phyloP scores from a whole-genome alignment of 2,113 vertebrate genomes.

The Clarias batrachus region DNA sequence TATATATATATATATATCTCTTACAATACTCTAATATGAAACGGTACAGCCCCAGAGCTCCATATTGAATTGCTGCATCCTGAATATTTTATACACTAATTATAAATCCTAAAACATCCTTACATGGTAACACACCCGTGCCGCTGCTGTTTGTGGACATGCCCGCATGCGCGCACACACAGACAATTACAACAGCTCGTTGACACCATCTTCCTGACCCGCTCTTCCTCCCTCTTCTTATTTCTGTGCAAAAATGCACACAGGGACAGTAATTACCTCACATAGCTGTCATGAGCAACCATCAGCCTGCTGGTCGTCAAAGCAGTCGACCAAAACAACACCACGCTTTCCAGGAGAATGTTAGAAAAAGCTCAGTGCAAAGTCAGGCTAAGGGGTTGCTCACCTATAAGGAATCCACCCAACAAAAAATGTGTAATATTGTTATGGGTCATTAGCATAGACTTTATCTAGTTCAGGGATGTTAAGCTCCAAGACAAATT shows the following conservation, averaged over 20 bases:
- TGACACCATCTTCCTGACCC: neutral
- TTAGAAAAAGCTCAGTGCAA: neutral
- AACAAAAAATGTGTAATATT: neutral
- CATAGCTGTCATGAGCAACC: slow-evolving; percentile 28
- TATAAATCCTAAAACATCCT: neutral
- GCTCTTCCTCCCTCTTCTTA: neutral
- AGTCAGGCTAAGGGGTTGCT: neutral
- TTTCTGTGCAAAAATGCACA: neutral
- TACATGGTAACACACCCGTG: neutral
- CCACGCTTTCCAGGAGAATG: neutral
- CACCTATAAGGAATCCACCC: neutral
- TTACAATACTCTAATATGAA: too few relatives aligned
- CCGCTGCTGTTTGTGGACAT: neutral
- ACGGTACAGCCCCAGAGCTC: too few relatives aligned
- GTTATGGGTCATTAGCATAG: neutral
- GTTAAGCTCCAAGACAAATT: neutral
- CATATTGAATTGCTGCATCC: neutral
- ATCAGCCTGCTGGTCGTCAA: slow-evolving; percentile 41
- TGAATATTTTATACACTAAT: neutral
- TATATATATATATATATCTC: too few relatives aligned
- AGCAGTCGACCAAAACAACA: slow-evolving; percentile 43
- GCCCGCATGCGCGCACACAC: neutral
- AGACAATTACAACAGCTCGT: neutral
- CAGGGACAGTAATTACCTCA: slow-evolving; percentile 33
- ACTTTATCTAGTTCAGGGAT: neutral